Base-by-base conservation (phyloP, 2,888 invertebrate species). In the Drosophila meridionalis region DNA sequence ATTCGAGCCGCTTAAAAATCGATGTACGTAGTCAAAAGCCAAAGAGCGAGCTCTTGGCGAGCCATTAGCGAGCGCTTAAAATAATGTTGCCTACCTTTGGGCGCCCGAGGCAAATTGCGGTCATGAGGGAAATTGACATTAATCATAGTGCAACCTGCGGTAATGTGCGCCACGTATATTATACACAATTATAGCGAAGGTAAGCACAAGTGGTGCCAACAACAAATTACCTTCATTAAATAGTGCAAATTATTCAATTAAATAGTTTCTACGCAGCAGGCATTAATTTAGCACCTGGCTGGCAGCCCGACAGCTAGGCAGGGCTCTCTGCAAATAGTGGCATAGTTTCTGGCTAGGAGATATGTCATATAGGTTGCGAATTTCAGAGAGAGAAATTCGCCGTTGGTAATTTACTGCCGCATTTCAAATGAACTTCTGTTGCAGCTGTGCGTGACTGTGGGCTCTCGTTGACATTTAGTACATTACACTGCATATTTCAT, bases 401-500 rank as follows among this genome's bases (percentile, higher is more conserved):
- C 14, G 50, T 40, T 61, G 32, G 28, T 4, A 72, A 66, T 56
- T 76, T 63, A 12, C 28, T 42, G 50, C 12, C 20, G 34, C 53
- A 70, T 62, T 66, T 71, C 8, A 43, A 66, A 66, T 63, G 11
- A 70, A 64, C 65, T 60, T 48, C 36, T 52, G 36, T 47, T 50
- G 36, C 62, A 66, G 53, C 53, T 40, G 55, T 12, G 56, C 74
- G 61, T 59, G 56, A 73, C 67, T 63, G 50, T 65, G 55, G 64
- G 53, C 47, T 28, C 9, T 28, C 62, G 57, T 56, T 66, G 50
- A 43, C 60, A 62, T 50, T 64, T 74, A 69, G 61, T 77, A 84
- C 74, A 65, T 64, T 32, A 12, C n/a, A 9, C 14, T 69, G 66
- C 72, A 83, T 87, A 76, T 70, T 83, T 76, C 72, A 83, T 75